Base-by-base conservation (phyloP, 2,888 invertebrate genomes). In the Acanthococcus lagerstroemiae region DNA sequence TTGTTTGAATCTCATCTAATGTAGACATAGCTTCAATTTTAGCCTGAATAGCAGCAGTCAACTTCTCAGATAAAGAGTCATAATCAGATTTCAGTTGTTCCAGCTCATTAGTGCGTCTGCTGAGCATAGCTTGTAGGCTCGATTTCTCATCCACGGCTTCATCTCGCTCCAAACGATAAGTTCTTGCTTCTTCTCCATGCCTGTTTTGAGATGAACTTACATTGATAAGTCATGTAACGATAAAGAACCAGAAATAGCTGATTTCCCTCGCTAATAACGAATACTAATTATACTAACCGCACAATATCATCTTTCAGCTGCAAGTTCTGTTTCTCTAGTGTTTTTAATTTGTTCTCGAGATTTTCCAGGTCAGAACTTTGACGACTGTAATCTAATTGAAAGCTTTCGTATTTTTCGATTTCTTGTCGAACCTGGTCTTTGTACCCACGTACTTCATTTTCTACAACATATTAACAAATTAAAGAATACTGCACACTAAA, bases 21-120 rank as follows among this genome's bases (percentile, higher is more conserved):
- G 87, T 82, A 5, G 86, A 84, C 57, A 91, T 76, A 0, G 90
- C 89, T 77, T 91, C 88, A 78, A 89, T 90, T 78, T 92, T 93
- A 2, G 87, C 83, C 71, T 84, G 82, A 68, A 90, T 85, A 22
- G 91, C 87, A 57, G 81, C 76, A 83, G 78, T 48, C 24, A 55
- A 46, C 17, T 65, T 65, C 17, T 65, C 55, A 22, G n/a, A 25
- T 1, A 46, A 54, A 80, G 55, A 54, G 22, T 52, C 78, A 69
- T 89, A 77, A 75, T 87, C 90, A 3, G 82, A 79, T 71, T 84
- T 84, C 67, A 89, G 76, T 60, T 86, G 80, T 74, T 88, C 87
- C 46, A 89, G 76, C 79, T 91, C 89, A 0, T 81, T 78, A 74
- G 85, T 83, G 61, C 88, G 81, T 24, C 88, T 79, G 73, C 88